Conservation (phyloP, 1,140 invertebrate species). For the Coelopa frigida region DNA sequence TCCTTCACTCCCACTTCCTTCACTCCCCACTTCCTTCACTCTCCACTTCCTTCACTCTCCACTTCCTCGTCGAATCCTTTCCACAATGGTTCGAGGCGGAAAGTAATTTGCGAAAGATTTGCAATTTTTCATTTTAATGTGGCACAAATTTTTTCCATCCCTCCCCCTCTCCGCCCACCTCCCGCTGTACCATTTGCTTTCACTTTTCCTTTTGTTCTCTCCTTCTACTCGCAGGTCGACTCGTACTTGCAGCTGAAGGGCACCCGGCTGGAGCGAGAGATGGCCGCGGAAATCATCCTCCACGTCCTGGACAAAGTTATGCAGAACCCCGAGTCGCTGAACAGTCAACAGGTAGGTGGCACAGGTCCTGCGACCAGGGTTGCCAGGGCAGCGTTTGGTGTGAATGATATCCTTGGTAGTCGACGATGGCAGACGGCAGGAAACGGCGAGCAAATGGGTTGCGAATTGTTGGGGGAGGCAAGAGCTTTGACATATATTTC, state of each 20-base stretch:
- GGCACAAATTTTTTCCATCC: conserved; percentile 28
- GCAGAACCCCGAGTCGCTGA: conserved; percentile 42
- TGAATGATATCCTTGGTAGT: too few species aligned
- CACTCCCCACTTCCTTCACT: too few species aligned
- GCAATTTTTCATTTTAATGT: conserved; percentile 44
- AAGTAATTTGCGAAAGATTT: not conserved
- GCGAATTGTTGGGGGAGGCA: too few species aligned
- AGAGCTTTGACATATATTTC: too few species aligned
- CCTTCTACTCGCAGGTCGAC: conserved; percentile 37
- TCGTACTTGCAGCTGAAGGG: conserved; percentile 43
- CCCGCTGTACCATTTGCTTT: not conserved
- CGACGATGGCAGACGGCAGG: too few species aligned
- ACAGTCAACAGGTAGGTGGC: conserved; percentile 44
- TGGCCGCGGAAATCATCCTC: conserved; percentile 43
- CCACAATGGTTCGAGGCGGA: too few species aligned
- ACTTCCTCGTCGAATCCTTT: too few species aligned
- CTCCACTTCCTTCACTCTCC: too few species aligned
- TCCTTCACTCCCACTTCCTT: too few species aligned
- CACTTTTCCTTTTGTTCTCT: conserved; percentile 1
- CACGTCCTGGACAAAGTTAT: conserved; percentile 44
- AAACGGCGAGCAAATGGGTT: too few species aligned
- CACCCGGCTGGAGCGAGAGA: conserved; percentile 43
- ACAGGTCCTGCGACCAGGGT: too few species aligned
- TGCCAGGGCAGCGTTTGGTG: too few species aligned
- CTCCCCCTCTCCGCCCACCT: not conserved